Evolutionary conservation across 1,140 invertebrate species (phyloP).

Genomic region (Drosophila kohkoa): DNA sequence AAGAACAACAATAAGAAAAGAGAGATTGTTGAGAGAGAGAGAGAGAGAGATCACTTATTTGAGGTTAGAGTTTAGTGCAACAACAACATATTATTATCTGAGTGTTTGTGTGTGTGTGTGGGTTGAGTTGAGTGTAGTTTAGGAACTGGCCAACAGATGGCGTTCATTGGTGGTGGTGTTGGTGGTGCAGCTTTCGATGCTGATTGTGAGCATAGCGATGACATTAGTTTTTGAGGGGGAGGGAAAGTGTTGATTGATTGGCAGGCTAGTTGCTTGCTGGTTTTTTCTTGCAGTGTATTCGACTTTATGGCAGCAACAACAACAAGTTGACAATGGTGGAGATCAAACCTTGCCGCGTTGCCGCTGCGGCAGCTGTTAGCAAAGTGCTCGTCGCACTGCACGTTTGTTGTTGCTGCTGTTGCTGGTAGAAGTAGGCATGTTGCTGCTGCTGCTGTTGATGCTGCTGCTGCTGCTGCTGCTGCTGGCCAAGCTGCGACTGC

Average conservation of each 20-base stretch:
- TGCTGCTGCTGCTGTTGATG: constrained; percentile 34
- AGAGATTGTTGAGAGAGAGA: neutral
- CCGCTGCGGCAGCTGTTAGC: constrained; percentile 73
- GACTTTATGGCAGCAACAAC: constrained; percentile 65
- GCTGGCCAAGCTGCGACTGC: constrained; percentile 44
- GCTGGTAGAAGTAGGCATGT: constrained; percentile 41
- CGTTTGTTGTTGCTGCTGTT: constrained; percentile 56
- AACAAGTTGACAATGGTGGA: constrained; percentile 53
- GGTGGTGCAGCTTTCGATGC: constrained; percentile 30
- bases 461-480: constrained; percentile 58
- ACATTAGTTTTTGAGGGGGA: constrained; percentile 51
- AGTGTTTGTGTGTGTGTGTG: constrained; percentile 17
- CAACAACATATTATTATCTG: constrained; percentile 26
- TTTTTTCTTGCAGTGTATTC: constrained; percentile 36
- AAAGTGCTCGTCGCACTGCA: constrained; percentile 66
- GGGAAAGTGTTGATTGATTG: constrained; percentile 15
- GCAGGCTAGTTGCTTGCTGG: too few species aligned
- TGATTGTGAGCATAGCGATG: constrained; percentile 62
- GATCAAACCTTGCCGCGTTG: constrained; percentile 85
- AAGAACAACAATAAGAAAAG: constrained; percentile 11
- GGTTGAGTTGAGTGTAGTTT: constrained; percentile 7
- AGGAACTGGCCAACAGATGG: neutral
- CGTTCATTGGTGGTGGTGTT: neutral
- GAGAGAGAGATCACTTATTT: constrained; percentile 14
- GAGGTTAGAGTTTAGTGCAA: constrained; percentile 50